A percentile compares a stretch with the other conserved stretches of the same genome.
Conservation (phyloP, 2,797 vertebrate species). For the Eidolon dupreanum region DNA sequence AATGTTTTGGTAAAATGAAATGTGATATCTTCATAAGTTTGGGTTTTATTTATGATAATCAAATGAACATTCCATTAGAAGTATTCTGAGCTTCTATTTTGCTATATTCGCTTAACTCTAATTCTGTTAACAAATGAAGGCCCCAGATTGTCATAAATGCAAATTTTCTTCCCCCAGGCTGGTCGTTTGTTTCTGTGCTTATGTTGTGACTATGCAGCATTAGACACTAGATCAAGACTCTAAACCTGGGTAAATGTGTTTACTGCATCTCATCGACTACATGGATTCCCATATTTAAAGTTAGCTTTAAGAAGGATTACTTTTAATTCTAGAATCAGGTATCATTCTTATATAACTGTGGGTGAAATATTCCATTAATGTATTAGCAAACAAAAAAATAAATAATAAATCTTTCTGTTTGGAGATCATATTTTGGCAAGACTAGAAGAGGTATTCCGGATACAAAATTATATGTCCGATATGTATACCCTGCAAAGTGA, state of each 20-base stretch:
- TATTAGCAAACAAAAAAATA: not conserved
- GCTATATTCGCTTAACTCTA: not conserved
- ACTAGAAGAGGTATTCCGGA: not conserved
- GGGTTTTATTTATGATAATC: not conserved
- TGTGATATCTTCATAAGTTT: not conserved
- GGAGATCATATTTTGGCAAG: not conserved
- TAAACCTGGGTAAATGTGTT: not conserved
- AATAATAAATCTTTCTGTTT: not conserved
- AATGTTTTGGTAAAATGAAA: not conserved
- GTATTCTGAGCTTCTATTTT: slow-evolving; percentile 5
- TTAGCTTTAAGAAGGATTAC: not conserved
- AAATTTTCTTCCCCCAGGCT: not conserved
- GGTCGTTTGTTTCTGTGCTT: not conserved
- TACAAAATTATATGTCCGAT: not conserved
- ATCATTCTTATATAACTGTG: not conserved
- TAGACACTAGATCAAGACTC: not conserved
- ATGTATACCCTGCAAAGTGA: not conserved
- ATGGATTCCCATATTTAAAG: not conserved
- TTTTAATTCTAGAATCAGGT: not conserved
- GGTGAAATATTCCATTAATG: not conserved
- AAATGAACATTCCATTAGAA: not conserved
- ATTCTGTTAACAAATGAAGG: not conserved
- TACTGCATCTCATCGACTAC: not conserved
- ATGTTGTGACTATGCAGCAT: not conserved
- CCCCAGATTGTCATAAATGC: not conserved